Conservation (phyloP, 2,797 vertebrate species). For the Anguilla obscura region DNA sequence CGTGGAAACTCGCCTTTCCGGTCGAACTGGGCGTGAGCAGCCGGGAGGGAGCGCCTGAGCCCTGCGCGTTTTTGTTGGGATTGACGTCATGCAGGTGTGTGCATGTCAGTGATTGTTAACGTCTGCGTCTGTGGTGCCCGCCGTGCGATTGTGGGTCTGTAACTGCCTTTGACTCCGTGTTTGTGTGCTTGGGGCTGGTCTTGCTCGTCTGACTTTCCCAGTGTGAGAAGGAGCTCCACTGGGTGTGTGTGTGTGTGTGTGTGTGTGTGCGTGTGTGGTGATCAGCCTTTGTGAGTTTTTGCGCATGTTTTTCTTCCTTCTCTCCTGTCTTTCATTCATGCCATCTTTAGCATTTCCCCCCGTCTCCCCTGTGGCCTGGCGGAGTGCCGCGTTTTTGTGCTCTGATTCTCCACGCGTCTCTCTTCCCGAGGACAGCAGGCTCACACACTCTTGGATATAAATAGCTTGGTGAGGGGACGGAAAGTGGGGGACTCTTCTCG, state of each 20-base stretch:
- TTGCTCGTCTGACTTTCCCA: background rate
- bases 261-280: background rate
- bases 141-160: background rate
- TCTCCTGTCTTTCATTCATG: background rate
- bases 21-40: slow-evolving; percentile 56
- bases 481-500: slow-evolving; percentile 17
- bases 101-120: background rate
- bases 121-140: background rate
- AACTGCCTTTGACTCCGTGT: background rate
- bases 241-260: background rate
- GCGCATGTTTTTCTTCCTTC: slow-evolving; percentile 26
- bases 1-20: slow-evolving; percentile 70
- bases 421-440: slow-evolving; percentile 14
- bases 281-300: background rate
- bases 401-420: background rate
- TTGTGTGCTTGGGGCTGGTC: background rate
- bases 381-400: slow-evolving; percentile 1
- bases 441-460: slow-evolving; percentile 31
- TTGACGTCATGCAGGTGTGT: slow-evolving; percentile 61
- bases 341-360: background rate
- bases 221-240: background rate
- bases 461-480: slow-evolving; percentile 30
- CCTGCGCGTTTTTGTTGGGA: slow-evolving; percentile 48
- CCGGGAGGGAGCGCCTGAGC: slow-evolving; percentile 44
- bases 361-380: background rate